Evolutionary conservation across 2,113 vertebrate species (phyloP).

Genomic region (Pelobates fuscus): DNA sequence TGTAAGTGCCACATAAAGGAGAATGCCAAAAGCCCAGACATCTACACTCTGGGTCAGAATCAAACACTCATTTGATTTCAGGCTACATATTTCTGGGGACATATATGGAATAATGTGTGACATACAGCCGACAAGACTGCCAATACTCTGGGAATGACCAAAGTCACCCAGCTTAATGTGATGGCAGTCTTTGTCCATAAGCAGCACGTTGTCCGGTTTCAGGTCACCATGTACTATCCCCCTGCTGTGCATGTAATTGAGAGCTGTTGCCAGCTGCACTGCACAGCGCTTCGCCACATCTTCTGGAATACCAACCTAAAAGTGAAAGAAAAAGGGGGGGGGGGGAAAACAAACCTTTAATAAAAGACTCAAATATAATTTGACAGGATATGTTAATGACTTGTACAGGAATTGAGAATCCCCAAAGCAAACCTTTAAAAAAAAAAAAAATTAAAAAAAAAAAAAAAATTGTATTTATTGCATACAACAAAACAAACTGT

Average conservation of each 20-base stretch:
- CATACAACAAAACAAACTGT: too few relatives aligned
- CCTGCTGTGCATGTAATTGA: constrained; percentile 84
- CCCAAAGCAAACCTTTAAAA: too few relatives aligned
- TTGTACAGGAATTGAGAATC: too few relatives aligned
- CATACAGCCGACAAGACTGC: constrained; percentile 80
- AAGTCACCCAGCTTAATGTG: constrained; percentile 87
- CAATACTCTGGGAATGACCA: constrained; percentile 83
- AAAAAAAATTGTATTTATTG: too few relatives aligned
- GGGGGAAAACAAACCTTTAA: too few relatives aligned
- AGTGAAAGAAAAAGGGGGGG: neutral
- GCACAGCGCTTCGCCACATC: constrained; percentile 77
- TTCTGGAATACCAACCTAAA: constrained; percentile 84
- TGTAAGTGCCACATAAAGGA: neutral
- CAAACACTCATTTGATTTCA: neutral
- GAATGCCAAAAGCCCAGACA: neutral
- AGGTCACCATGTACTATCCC: constrained; percentile 88
- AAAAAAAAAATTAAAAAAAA: too few relatives aligned
- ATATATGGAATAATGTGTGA: constrained; percentile 87
- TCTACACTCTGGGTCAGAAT: neutral
- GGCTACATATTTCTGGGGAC: constrained; percentile 77
- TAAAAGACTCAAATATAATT: too few relatives aligned
- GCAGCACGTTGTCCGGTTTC: constrained; percentile 89
- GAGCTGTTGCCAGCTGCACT: constrained; percentile 78
- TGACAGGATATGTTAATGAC: too few relatives aligned
- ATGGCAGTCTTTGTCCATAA: constrained; percentile 77